Base-by-base conservation (phyloP, 1,140 invertebrate species). In the Trichoplusia ni region DNA sequence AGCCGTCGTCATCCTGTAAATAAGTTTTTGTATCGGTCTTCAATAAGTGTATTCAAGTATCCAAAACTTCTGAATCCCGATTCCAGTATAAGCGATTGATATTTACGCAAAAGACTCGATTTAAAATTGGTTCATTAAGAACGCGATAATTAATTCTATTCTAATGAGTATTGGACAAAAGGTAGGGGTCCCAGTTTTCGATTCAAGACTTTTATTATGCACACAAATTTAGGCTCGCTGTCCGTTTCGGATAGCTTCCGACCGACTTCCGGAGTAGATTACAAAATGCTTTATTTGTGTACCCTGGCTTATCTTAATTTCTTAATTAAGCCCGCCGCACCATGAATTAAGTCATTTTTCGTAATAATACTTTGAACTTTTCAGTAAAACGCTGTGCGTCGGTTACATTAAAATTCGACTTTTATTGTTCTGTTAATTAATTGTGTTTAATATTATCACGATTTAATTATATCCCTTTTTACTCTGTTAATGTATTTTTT, bases 251-350 rank as follows among this genome's bases (percentile, higher is more conserved):
- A 73, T 71, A 77, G 79, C 82, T 88, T 78, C 79, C 75, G 82
- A 81, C 66, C 66, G 71, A 74, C 65, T 84, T 85, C 84, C 80
- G 79, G 78, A 37, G 70, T 77, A 82, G 83, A 84, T 84, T 84
- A 82, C 77, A 73, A 79, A 81, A 71, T 70, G 71, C 49, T 84
- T 79, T 75, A 79, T 79, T 84, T 82, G 80, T 79, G 78, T 71
- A 60, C 72, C 42, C 59, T 29, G n/a, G 29, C 64, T 76, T 83
- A 86, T 86, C 81, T 85, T 84, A 81, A 87, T 82, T 86, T 80
- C 79, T 88, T 82, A 88, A 86, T 86, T 86, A 85, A 81, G 60
- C 44, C 53, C 64, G 72, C 46, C 63, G 68, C 63, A 64, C 47
- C 65, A 59, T 77, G 74, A 63, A 63, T 54, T 54, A 51, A 63